Percentiles rank a stretch among this genome's conserved stretches.
These are phyloP conservation scores for Orchesellides sinensis DNA, from an alignment of 2,888 invertebrate species.

Conservation along the genomic window DNA sequence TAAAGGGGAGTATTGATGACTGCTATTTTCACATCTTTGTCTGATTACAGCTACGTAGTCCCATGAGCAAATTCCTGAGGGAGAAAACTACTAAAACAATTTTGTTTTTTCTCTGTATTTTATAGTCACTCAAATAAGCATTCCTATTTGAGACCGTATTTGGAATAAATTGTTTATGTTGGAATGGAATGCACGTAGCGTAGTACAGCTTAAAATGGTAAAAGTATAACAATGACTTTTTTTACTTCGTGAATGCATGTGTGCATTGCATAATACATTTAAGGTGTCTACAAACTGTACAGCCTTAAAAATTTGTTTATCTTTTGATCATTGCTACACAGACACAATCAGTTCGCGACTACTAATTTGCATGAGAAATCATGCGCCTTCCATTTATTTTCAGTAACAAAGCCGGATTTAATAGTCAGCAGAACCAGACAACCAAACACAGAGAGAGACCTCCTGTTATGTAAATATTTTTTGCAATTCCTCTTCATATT, in stretches of 20 bases:
- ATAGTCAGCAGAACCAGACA: conserved; percentile 7
- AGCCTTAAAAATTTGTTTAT: conserved; percentile 26
- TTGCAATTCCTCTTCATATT: neutral
- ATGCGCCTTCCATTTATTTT: conserved; percentile 21
- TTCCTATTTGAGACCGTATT: conserved; percentile 6
- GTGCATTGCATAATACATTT: neutral
- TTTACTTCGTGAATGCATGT: neutral
- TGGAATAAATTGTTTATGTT: conserved; percentile 7
- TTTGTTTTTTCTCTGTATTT: neutral
- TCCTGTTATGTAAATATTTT: conserved; percentile 25
- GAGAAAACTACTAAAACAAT: no score
- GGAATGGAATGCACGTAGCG: conserved; percentile 27
- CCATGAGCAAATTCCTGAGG: no score
- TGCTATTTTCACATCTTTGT: conserved; percentile 1
- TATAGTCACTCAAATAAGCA: neutral
- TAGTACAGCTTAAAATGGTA: conserved; percentile 21
- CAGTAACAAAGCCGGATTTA: neutral
- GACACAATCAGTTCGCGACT: neutral
- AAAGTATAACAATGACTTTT: neutral
- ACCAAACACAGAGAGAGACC: conserved; percentile 27
- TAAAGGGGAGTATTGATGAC: conserved; percentile 19
- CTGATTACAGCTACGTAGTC: neutral
- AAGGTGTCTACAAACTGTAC: neutral
- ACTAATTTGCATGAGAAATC: conserved; percentile 49
- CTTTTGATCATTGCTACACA: conserved; percentile 9